These are phyloP conservation scores for Notechis scutatus DNA, from an alignment of 2,113 vertebrate genomes.

Conservation along the genomic window DNA sequence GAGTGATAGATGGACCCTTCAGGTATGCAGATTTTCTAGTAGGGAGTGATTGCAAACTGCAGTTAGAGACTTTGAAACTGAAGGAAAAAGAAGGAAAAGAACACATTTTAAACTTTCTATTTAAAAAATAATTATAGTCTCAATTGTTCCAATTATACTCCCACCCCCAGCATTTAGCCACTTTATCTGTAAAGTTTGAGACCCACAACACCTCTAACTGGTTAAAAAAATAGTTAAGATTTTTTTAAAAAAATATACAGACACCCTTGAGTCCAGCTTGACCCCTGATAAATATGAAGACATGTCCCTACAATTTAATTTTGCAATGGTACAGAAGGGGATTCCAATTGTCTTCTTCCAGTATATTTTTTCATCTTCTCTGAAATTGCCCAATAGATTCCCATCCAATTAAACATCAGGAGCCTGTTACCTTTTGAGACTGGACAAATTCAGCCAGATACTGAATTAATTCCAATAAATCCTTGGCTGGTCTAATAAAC, in stretches of 20 bases:
- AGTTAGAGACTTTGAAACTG: background rate
- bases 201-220: background rate
- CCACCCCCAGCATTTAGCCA: background rate
- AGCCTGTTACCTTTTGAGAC: background rate
- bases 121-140: background rate
- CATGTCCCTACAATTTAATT: background rate
- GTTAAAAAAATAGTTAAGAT: background rate
- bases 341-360: background rate
- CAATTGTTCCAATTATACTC: background rate
- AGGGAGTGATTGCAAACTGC: background rate
- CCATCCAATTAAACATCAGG: background rate
- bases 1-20: background rate
- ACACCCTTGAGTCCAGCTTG: background rate
- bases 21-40: background rate
- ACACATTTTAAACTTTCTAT: background rate
- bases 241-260: background rate
- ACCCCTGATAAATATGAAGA: background rate
- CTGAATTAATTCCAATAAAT: background rate
- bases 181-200: background rate
- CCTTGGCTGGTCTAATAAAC: background rate
- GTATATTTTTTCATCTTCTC: background rate
- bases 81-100: background rate
- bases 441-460: background rate
- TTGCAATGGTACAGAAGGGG: background rate
- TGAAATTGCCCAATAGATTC: background rate